phyloP scores from a whole-genome alignment of 2,888 invertebrate species.

The Acanthoscelides obtectus region DNA sequence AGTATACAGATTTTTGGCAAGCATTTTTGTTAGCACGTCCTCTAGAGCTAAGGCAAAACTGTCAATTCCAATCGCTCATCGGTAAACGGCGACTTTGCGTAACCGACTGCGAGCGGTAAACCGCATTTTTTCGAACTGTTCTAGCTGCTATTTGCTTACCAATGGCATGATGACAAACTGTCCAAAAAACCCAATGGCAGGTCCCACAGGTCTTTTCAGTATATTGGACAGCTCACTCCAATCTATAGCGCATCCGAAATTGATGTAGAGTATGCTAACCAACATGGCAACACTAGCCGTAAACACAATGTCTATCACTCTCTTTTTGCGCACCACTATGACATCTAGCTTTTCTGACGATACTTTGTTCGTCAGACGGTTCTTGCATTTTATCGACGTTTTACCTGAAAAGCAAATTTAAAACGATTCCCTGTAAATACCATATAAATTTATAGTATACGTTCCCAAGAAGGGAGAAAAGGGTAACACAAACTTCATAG shows the following conservation, averaged over 20 bases:
- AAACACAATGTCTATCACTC: slow-evolving; percentile 70
- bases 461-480: too few relatives aligned
- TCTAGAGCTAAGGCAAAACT: too few relatives aligned
- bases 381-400: slow-evolving; percentile 31
- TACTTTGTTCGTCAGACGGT: slow-evolving; percentile 17
- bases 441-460: neutral
- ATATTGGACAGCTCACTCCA: slow-evolving; percentile 63
- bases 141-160: slow-evolving; percentile 59
- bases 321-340: slow-evolving; percentile 40
- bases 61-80: too few relatives aligned
- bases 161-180: slow-evolving; percentile 86
- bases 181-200: slow-evolving; percentile 69
- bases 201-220: slow-evolving; percentile 69
- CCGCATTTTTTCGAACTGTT: too few relatives aligned
- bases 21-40: too few relatives aligned
- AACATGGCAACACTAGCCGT: slow-evolving; percentile 69
- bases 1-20: too few relatives aligned
- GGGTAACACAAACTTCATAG: too few relatives aligned
- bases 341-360: slow-evolving; percentile 31
- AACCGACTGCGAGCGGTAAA: too few relatives aligned
- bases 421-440: slow-evolving; percentile 8
- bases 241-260: slow-evolving; percentile 87
- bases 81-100: too few relatives aligned
- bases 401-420: slow-evolving; percentile 26
- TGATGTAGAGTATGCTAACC: slow-evolving; percentile 78